Evolutionary conservation across 2,113 vertebrate genomes (phyloP).

Genomic region (Daubentonia madagascariensis): DNA sequence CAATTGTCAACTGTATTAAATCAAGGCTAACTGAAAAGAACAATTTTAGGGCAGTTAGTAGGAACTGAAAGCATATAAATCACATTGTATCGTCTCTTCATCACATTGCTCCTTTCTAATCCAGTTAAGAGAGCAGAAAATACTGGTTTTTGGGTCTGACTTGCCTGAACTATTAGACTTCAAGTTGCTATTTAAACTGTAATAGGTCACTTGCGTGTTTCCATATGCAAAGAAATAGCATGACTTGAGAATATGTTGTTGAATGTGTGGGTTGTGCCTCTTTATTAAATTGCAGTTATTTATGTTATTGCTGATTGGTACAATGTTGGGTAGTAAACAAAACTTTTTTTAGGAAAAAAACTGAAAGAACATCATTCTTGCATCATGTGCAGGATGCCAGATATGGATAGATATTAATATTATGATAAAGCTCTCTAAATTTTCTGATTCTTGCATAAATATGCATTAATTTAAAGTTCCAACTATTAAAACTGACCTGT

Average conservation of each 20-base stretch:
- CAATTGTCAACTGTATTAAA: background rate
- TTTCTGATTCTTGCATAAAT: background rate
- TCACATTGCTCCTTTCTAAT: background rate
- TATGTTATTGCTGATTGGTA: background rate
- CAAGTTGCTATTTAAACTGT: background rate
- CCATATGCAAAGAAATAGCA: background rate
- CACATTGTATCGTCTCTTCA: background rate
- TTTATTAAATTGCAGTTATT: background rate
- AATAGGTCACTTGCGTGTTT: background rate
- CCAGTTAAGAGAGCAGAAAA: background rate
- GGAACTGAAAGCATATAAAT: background rate
- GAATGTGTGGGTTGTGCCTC: background rate
- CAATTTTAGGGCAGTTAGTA: background rate
- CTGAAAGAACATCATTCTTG: background rate
- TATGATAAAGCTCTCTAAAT: background rate
- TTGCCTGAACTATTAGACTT: background rate
- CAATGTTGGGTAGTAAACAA: background rate
- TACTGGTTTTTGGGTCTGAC: background rate
- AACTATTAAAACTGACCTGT: slow-evolving; percentile 10
- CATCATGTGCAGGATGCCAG: background rate
- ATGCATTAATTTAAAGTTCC: slow-evolving; percentile 37
- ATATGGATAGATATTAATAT: background rate
- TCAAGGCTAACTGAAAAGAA: background rate
- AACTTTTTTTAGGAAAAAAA: background rate
- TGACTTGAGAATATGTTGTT: background rate